Evolutionary conservation across 1,140 invertebrate genomes (phyloP), one percentile per base, ranked within the genome.

Genomic region (Heliothis virescens): DNA sequence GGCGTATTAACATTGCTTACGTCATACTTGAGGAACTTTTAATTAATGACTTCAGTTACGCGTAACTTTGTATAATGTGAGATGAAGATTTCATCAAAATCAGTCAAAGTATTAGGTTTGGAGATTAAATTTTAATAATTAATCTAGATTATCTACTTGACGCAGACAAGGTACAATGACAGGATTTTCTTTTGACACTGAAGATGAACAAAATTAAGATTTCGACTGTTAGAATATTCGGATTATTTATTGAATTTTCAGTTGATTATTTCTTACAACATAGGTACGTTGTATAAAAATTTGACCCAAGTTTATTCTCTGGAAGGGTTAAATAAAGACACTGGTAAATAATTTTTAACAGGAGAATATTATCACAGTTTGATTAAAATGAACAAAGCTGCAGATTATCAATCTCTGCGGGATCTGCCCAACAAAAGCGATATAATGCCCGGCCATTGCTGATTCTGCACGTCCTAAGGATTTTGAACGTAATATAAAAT

Each of bases 1-100:
- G 41, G n/a, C 72, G 55, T 75, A 75, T 75, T 62, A 75, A 75
- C 55, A 75, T 75, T 60, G 72, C 72, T 75, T 75, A 75, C 72
- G 57, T 75, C 41, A 75, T 50, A 48, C 72, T 18, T 29, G n/a
- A 47, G 18, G 21, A 75, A 75, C 72, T 75, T 75, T 62, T 75
- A 75, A 75, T 75, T 75, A 75, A 75, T 75, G 72, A 75, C 57
- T 29, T 57, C 57, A 62, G 55, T 62, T 62, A 62, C 41, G 57
- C 13, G 13, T 50, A 75, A 75, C 57, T 75, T 75, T 62, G 57
- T 50, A 18, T 75, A 75, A 75, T 75, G 50, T 75, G 72, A 75
- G 57, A 62, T 29, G 72, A 62, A 62, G 72, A 75, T 75, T 75
- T 75, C 57, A 62, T 50, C 41, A 62, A 57, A 75, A 62, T 50